These are phyloP conservation scores for Octodonta nipae DNA, from an alignment of 2,888 invertebrate species.

Conservation along the genomic window DNA sequence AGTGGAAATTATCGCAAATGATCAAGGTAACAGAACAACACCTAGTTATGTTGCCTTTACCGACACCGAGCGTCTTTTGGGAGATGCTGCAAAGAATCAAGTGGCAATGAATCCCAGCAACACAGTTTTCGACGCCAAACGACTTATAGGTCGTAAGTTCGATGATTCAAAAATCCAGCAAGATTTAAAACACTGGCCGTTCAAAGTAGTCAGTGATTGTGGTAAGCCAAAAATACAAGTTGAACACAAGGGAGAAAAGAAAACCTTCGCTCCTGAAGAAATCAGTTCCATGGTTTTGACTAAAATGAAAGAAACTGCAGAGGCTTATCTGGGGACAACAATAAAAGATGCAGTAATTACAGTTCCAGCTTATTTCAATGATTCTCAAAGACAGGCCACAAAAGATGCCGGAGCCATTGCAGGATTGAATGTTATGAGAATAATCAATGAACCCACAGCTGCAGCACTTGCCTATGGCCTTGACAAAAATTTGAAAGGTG, in stretches of 20 bases:
- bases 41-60: conserved; percentile 67
- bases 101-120: conserved; percentile 60
- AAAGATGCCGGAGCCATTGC: conserved; percentile 59
- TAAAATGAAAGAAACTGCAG: conserved; percentile 28
- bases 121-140: conserved; percentile 57
- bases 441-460: conserved; percentile 60
- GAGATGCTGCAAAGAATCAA: conserved; percentile 59
- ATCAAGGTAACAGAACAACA: conserved; percentile 72
- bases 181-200: conserved; percentile 78
- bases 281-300: conserved; percentile 54
- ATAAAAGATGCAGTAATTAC: conserved; percentile 42
- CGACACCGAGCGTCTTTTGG: conserved; percentile 53
- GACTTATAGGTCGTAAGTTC: conserved; percentile 68
- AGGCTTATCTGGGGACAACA: conserved; percentile 37
- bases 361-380: conserved; percentile 37
- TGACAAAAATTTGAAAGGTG: conserved; percentile 22
- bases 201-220: conserved; percentile 52
- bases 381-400: conserved; percentile 62
- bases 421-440: conserved; percentile 62
- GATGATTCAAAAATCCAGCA: conserved; percentile 61
- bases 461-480: conserved; percentile 22
- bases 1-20: conserved; percentile 77
- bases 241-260: conserved; percentile 51
- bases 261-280: conserved; percentile 55
- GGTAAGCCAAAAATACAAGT: conserved; percentile 57